Base-by-base conservation (phyloP, 2,797 vertebrate species). In the Silurus aristotelis region DNA sequence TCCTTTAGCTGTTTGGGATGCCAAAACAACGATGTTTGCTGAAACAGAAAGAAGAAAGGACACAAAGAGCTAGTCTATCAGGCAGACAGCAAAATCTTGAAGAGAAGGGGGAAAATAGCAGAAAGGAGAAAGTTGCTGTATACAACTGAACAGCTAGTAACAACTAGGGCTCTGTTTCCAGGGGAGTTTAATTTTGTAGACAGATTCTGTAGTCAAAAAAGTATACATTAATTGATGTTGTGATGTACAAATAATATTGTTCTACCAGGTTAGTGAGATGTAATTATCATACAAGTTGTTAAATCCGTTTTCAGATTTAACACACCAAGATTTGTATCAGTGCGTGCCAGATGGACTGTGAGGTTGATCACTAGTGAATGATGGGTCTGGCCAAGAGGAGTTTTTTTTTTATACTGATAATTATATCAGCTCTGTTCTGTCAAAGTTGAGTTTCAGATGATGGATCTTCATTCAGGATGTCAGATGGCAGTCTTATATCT, bases 301-400 rank as follows among this genome's bases (percentile, higher is more conserved):
- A 76, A 52, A 1, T 22, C 46, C n/a, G 46, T 52, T 22, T 22
- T 56, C 25, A 77, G 55, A 56, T 56, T 15, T 15, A 43, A 43
- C 75, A 78, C 25, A 27, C 3, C 56, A 31, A 60, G 3, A 77
- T 58, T 77, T 58, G 55, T 77, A 78, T 8, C 19, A 14, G 4
- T 31, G 75, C 27, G 72, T 75, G 13, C 13, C 72, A 75, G 73
- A 76, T 75, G 48, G 72, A 75, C 22, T 27, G 52, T 52, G n/a
- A 56, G 6, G 15, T n/a, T 56, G 75, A 58, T 58, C 77, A 79
- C 3, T 79, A 10, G 58, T 63, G 58, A 63, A 63, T 61, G 17
- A 61, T 61, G 10, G 58, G 31, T 43, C 12, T 3, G 27, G 3
- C 55, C 17, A 58, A 79, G 2, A 12, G 31, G 58, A 79, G 58